Evolutionary conservation across 1,140 invertebrate genomes (phyloP).

Genomic region (Bombus polaris): DNA sequence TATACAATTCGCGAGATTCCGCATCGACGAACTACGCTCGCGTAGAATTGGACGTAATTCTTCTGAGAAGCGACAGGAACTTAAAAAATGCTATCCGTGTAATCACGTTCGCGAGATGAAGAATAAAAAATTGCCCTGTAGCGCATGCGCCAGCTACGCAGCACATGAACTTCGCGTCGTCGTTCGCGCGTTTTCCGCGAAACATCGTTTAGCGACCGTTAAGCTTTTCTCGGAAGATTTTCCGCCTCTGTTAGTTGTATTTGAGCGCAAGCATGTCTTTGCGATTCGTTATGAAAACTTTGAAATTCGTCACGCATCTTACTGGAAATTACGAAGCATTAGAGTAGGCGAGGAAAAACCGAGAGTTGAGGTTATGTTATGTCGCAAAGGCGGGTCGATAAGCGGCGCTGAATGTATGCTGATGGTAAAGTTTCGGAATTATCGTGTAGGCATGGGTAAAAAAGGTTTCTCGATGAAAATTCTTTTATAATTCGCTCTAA

Average conservation of each 20-base stretch:
- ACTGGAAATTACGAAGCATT: conserved; percentile 2
- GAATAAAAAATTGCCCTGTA: conserved; percentile 27
- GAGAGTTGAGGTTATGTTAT: neutral
- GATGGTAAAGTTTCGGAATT: neutral
- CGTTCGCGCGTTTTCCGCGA: conserved; percentile 14
- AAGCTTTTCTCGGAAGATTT: conserved; percentile 19
- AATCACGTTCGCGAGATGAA: neutral
- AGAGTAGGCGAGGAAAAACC: neutral
- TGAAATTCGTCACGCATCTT: neutral
- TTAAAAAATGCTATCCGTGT: neutral
- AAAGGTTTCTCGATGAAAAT: neutral
- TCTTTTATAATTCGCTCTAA: too few species aligned
- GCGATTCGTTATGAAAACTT: neutral
- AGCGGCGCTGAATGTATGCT: neutral
- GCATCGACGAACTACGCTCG: neutral
- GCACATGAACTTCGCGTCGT: neutral
- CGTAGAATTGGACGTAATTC: neutral
- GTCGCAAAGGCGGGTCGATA: neutral
- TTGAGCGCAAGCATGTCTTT: neutral
- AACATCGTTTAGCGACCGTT: neutral
- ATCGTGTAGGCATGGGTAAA: too few species aligned
- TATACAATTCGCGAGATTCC: neutral
- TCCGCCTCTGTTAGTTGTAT: neutral
- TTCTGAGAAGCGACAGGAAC: neutral
- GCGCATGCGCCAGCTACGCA: conserved; percentile 4